Percentiles rank a stretch among this genome's conserved stretches.
Evolutionary conservation across 2,797 vertebrate species (phyloP).

Genomic region (Myotis pilosus): DNA sequence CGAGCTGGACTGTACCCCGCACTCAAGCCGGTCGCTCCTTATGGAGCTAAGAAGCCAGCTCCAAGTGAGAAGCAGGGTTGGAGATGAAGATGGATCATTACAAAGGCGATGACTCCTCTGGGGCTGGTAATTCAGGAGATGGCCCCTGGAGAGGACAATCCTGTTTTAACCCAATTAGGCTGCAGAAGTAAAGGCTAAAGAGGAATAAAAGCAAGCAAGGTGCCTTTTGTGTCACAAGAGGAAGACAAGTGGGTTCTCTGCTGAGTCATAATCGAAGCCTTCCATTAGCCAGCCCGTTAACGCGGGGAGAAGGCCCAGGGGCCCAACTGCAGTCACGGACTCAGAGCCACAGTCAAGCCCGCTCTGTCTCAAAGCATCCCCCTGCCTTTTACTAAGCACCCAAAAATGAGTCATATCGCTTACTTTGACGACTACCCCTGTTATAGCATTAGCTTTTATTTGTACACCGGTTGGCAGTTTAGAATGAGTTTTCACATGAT

Average conservation of each 20-base stretch:
- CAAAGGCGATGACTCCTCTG: neutral
- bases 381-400: neutral
- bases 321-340: neutral
- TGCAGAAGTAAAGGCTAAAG: constrained; percentile 48
- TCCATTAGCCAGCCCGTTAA: constrained; percentile 13
- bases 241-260: constrained; percentile 52
- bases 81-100: neutral
- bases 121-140: constrained; percentile 4
- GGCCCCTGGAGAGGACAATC: neutral
- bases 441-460: neutral
- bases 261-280: constrained; percentile 3
- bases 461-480: neutral
- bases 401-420: neutral
- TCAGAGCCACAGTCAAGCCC: neutral
- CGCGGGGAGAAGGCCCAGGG: neutral
- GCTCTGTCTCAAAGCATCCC: neutral
- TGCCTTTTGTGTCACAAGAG: constrained; percentile 47
- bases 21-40: neutral
- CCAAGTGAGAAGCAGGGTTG: neutral
- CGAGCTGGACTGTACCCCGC: neutral
- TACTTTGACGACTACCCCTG: neutral
- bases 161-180: constrained; percentile 48
- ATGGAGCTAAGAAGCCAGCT: neutral
- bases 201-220: constrained; percentile 50
- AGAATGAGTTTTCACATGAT: neutral